Percentiles rank a stretch among this genome's conserved stretches.
Conservation (phyloP, 2,888 invertebrate species). For the Aricia artaxerxes region DNA sequence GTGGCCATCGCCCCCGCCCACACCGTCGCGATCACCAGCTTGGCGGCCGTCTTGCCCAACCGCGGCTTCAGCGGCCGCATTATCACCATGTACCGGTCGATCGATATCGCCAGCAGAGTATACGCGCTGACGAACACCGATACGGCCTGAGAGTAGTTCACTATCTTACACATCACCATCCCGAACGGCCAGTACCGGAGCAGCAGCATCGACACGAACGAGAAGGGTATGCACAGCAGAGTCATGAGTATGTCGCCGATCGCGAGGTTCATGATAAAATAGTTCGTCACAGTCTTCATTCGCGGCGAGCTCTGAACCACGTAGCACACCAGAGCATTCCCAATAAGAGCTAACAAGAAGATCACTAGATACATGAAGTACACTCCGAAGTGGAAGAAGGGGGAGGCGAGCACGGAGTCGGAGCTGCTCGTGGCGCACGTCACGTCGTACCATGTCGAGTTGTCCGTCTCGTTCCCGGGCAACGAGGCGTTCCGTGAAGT, state of each 20-base stretch:
- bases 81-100: constrained; percentile 94
- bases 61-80: constrained; percentile 92
- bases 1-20: constrained; percentile 89
- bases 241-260: constrained; percentile 95
- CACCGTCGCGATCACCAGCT: constrained; percentile 84
- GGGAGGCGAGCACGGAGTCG: constrained; percentile 59
- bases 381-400: constrained; percentile 83
- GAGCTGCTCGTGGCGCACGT: constrained; percentile 51
- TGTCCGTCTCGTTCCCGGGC: constrained; percentile 37
- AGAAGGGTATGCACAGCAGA: constrained; percentile 93
- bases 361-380: constrained; percentile 87
- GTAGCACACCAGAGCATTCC: constrained; percentile 91
- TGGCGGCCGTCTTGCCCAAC: constrained; percentile 85
- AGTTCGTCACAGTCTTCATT: constrained; percentile 96
- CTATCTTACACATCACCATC: constrained; percentile 87
- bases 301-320: constrained; percentile 90
- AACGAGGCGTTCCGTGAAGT: not conserved
- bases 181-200: constrained; percentile 95
- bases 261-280: constrained; percentile 93
- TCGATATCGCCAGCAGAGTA: constrained; percentile 93
- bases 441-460: constrained; percentile 54
- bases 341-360: constrained; percentile 85
- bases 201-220: constrained; percentile 89
- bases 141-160: constrained; percentile 90
- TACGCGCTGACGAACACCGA: constrained; percentile 93